Base-by-base conservation (phyloP, 1,140 invertebrate genomes). In the Goniozus legneri region DNA sequence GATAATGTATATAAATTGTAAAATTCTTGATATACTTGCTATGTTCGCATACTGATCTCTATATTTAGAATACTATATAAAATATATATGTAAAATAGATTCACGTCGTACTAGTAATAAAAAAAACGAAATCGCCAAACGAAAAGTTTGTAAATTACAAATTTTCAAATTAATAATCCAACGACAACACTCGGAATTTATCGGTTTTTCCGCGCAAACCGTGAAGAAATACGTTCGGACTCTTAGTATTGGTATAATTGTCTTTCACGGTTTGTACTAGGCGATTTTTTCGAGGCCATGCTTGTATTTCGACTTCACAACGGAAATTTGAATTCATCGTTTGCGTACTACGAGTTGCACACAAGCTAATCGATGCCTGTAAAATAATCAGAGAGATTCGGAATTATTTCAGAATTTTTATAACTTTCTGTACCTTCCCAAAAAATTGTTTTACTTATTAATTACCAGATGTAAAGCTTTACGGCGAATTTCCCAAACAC, bases 401-500 rank as follows among this genome's bases (percentile, higher is more conserved):
- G 21, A 35, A 43, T 44, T 37, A 13, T 36, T 35, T 15, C 30
- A 30, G 32, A 15, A 30, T 50, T 50, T 8, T 31, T 10, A 31
- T 19, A 34, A 38, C n/a, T 31, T 2, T n/a, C n/a, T n/a, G n/a
- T n/a, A n/a, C n/a, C n/a, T n/a, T n/a, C n/a, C n/a, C 31, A 39
- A 16, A 13, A 14, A 3, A 42, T 30, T 7, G 12, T 8, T 69
- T 69, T n/a, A n/a, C n/a, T n/a, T n/a, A n/a, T n/a, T n/a, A n/a
- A 37, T 61, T 71, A 88, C 86, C 78, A 87, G 76, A 69, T 83
- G 81, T 3, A 88, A 78, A 12, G 85, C 86, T 67, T 79, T 77
- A 54, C 81, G 65, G 47, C 85, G 82, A 44, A 85, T 75, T 51
- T 89, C 83, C 88, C 89, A 92, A 47, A 90, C 76, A 66, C 87